Evolutionary conservation across 53 echinoderm and acorn worm species (phyloP), one percentile per base, ranked within the genome.

Genomic region (Luidia sarsii): DNA sequence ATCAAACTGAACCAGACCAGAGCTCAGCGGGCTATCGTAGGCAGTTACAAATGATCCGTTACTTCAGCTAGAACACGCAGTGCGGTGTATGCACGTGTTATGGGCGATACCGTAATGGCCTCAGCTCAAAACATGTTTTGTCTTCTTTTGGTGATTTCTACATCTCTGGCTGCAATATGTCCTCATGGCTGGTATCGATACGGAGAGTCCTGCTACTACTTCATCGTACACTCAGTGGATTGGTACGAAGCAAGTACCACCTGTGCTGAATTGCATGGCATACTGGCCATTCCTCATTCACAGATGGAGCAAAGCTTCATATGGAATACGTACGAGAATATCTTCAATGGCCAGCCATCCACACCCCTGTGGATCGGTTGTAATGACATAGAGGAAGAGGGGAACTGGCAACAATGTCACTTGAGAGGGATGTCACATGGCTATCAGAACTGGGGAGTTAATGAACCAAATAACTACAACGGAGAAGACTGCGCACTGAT

Each of bases 211-310:
- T 73, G 57, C 55, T 73, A 73, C 39, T 38, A 65, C 39, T 36
- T 39, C 14, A n/a, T 73, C 1, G n/a, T 73, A 57, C 10, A 38
- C 35, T 24, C 0, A 19, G 39, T 73, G 73, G 10, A 37, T 19
- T 73, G 73, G 73, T 7, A 73, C 16, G 0, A 73, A 38, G 73
- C 73, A 27, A 73, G 30, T 4, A 13, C 39, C 38, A 73, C 73
- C 21, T 73, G 73, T 57, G 38, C 1, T 22, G 16, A 57, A 9
- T 16, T 5, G 14, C n/a, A 15, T 23, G 73, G 56, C 15, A 56
- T 39, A 8, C 16, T 73, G 1, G 57, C 30, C 4, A 41, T 73
- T 9, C 57, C 73, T 33, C 37, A 57, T 4, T 73, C 73, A 7
- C 27, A 57, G 39, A 23, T 13, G 14, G 57, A 73, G 39, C 73